Evolutionary conservation across 2,113 vertebrate genomes (phyloP).

Genomic region (Felis catus): F.catus_Fca126_mat1.0 CM031412.1:97542001-97542500

Average conservation of each 20-base stretch:
- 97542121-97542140: slow-evolving; percentile 26
- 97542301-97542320: neutral
- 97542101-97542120: neutral
- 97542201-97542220: neutral
- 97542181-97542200: slow-evolving; percentile 33
- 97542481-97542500: neutral
- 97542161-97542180: slow-evolving; percentile 24
- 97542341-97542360: neutral
- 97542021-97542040: neutral
- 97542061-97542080: neutral
- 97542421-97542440: slow-evolving; percentile 28
- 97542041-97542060: slow-evolving; percentile 25
- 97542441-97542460: neutral
- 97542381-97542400: neutral
- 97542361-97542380: neutral
- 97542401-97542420: neutral
- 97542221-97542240: neutral
- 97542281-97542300: slow-evolving; percentile 26
- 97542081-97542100: neutral
- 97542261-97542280: neutral
- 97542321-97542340: neutral
- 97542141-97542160: neutral
- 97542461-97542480: slow-evolving; percentile 28
- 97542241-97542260: slow-evolving; percentile 8
- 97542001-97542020: neutral